These are phyloP conservation scores for Papilio dardanus DNA, from an alignment of 1,140 invertebrate species.

Conservation along the genomic window DNA sequence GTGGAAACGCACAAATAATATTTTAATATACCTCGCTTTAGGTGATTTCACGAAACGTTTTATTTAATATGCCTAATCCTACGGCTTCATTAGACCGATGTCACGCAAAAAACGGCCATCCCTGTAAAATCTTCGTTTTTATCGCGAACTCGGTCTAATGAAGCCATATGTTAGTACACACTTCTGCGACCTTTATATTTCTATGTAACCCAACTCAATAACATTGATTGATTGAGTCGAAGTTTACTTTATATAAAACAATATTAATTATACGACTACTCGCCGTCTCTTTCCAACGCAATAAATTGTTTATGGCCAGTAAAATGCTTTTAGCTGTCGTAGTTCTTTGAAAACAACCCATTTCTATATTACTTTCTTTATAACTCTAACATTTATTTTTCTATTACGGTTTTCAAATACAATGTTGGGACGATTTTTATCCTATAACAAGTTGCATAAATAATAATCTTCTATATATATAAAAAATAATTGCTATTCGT, in stretches of 20 bases:
- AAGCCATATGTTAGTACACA: too few species aligned
- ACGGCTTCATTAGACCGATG: too few species aligned
- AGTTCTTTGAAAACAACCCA: slow-evolving; percentile 36
- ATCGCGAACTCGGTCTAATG: too few species aligned
- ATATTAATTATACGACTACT: slow-evolving; percentile 34
- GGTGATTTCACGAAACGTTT: too few species aligned
- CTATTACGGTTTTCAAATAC: slow-evolving; percentile 2
- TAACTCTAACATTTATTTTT: slow-evolving; percentile 29
- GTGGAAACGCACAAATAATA: too few species aligned
- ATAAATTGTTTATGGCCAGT: slow-evolving; percentile 50
- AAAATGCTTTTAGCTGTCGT: slow-evolving; percentile 40
- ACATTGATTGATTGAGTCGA: slow-evolving; percentile 16
- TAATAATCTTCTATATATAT: too few species aligned
- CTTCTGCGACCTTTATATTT: background rate
- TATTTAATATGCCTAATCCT: too few species aligned
- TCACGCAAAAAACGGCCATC: too few species aligned
- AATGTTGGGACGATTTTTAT: background rate
- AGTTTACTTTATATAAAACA: slow-evolving; percentile 22
- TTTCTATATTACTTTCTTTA: slow-evolving; percentile 35
- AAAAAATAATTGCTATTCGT: too few species aligned
- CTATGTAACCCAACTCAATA: background rate
- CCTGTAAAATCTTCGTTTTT: too few species aligned
- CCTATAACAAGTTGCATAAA: background rate
- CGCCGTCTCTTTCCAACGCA: slow-evolving; percentile 31
- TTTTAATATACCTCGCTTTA: too few species aligned